A percentile compares a stretch with the other conserved stretches of the same genome.
Evolutionary conservation across 2,888 invertebrate species (phyloP).

Genomic region (Listrodromus nycthemerus): DNA sequence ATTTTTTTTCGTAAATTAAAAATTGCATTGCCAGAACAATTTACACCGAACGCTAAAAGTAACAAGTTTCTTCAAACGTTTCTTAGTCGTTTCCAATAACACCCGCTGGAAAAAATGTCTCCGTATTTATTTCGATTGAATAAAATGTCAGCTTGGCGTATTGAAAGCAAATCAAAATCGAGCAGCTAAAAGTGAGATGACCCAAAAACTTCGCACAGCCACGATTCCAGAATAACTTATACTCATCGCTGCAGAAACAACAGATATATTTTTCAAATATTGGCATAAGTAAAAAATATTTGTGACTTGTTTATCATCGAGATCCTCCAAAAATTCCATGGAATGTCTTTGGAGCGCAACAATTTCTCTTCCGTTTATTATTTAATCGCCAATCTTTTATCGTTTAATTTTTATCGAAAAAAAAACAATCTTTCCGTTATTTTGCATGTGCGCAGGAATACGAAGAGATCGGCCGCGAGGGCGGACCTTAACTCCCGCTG

Average conservation of each 20-base stretch:
- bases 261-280: background rate
- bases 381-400: background rate
- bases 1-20: no score
- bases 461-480: constrained; percentile 3
- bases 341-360: background rate
- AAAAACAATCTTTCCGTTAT: background rate
- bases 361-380: background rate
- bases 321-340: background rate
- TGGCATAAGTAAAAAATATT: background rate
- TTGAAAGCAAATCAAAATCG: background rate
- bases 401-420: background rate
- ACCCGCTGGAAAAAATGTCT: background rate
- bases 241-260: background rate
- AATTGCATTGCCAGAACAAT: no score
- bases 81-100: background rate
- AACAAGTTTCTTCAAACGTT: background rate
- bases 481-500: background rate
- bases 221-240: background rate
- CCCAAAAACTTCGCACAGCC: background rate
- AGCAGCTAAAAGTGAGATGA: background rate
- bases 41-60: no score
- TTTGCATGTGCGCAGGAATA: constrained; percentile 37
- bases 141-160: background rate
- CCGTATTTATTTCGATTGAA: background rate
- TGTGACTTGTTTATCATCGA: background rate